Conservation (phyloP, 2,113 vertebrate species). For the Mirounga angustirostris region DNA sequence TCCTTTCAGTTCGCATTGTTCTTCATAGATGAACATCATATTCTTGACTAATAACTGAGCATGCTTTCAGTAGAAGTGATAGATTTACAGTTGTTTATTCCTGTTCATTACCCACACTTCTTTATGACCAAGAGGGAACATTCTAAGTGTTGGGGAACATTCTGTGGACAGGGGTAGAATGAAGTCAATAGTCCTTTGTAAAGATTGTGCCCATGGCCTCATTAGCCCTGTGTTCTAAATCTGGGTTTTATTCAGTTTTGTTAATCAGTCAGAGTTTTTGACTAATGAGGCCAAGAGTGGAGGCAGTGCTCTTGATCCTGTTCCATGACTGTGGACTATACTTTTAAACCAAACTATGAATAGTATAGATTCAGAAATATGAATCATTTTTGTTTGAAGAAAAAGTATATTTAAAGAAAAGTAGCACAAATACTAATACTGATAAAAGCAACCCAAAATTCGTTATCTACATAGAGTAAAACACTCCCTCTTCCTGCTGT, state of each 20-base stretch:
- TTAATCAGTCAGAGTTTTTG: background rate
- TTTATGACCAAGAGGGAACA: background rate
- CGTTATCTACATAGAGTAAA: background rate
- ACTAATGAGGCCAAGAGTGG: background rate
- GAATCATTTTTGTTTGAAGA: background rate
- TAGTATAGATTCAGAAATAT: background rate
- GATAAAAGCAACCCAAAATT: background rate
- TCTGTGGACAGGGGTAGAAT: background rate
- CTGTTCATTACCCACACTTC: background rate
- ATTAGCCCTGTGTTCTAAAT: slow-evolving; percentile 4
- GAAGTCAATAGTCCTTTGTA: background rate
- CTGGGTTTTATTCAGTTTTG: background rate
- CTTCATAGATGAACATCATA: background rate
- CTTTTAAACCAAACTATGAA: background rate
- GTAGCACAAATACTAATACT: background rate
- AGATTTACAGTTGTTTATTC: background rate
- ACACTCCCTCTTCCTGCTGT: background rate
- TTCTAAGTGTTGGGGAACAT: background rate
- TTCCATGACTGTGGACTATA: background rate
- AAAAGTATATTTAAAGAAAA: background rate
- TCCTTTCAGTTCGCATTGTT: background rate
- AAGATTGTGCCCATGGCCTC: background rate
- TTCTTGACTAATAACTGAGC: background rate
- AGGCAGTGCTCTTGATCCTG: background rate
- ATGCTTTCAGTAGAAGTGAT: background rate